phyloP scores from a whole-genome alignment of 2,113 vertebrate species.

The pig (Sus scrofa) region DNA sequence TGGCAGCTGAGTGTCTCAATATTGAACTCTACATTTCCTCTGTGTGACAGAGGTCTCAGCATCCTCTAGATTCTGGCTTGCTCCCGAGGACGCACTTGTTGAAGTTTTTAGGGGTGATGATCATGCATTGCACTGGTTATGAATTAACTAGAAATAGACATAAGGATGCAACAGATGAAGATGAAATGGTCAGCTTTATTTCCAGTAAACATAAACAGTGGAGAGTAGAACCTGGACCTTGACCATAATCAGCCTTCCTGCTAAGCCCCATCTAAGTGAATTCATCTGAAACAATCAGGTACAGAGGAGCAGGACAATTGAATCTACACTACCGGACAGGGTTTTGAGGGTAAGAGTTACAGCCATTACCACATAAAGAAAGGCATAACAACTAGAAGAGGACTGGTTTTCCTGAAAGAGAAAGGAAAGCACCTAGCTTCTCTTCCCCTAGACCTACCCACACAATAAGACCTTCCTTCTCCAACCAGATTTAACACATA shows the following conservation, averaged over 20 bases:
- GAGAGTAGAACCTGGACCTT: slow-evolving; percentile 7
- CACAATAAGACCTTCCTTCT: not conserved
- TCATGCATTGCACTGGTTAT: not conserved
- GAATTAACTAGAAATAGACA: slow-evolving; percentile 52
- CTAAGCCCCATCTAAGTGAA: not conserved
- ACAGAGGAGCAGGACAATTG: not conserved
- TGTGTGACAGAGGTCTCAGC: not conserved
- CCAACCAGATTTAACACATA: not conserved
- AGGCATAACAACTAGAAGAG: not conserved
- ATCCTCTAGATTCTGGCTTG: slow-evolving; percentile 21
- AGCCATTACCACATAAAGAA: not conserved
- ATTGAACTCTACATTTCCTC: not conserved
- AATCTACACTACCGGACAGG: not conserved
- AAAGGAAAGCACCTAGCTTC: not conserved
- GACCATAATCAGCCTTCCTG: not conserved
- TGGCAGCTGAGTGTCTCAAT: slow-evolving; percentile 13
- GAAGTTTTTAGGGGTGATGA: not conserved
- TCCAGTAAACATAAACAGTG: slow-evolving; percentile 13
- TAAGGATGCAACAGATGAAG: slow-evolving; percentile 1
- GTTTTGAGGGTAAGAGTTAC: not conserved
- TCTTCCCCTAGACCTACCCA: not conserved
- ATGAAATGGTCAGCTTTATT: slow-evolving; percentile 52
- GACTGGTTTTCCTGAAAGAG: not conserved
- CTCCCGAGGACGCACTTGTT: not conserved
- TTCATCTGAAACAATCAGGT: not conserved